phyloP scores from a whole-genome alignment of 2,888 invertebrate genomes.

The Hydroisotoma schaefferi region DNA sequence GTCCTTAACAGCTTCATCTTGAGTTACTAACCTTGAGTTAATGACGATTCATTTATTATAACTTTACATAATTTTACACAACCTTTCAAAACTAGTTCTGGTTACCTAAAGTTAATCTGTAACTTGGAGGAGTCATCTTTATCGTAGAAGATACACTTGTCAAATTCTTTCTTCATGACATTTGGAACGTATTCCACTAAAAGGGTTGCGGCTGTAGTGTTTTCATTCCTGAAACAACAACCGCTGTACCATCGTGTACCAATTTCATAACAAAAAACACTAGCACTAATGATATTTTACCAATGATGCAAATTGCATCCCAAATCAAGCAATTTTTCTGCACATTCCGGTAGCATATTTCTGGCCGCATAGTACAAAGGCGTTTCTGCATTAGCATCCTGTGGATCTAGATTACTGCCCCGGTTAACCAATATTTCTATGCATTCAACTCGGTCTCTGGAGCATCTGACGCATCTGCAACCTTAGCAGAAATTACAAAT shows the following conservation, averaged over 20 bases:
- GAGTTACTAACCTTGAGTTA: conserved; percentile 15
- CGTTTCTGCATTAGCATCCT: conserved; percentile 23
- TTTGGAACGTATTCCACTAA: conserved; percentile 26
- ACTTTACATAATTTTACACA: not conserved
- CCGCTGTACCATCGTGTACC: not conserved
- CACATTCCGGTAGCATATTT: conserved; percentile 13
- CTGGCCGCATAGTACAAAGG: conserved; percentile 26
- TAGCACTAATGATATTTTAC: conserved; percentile 8
- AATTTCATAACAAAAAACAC: not conserved
- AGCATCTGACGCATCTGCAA: conserved; percentile 26
- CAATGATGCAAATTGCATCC: conserved; percentile 28
- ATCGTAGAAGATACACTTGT: conserved; percentile 24
- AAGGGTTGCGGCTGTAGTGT: conserved; percentile 18
- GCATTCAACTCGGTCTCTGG: conserved; percentile 6
- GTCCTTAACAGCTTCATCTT: conserved; percentile 17
- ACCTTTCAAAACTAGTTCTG: not conserved
- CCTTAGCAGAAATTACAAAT: conserved; percentile 15
- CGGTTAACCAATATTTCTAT: conserved; percentile 19
- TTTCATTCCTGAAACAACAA: conserved; percentile 10
- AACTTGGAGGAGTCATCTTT: conserved; percentile 9
- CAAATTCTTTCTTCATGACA: conserved; percentile 25
- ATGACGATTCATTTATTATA: not conserved
- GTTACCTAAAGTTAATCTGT: conserved; percentile 29
- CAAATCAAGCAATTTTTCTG: conserved; percentile 16
- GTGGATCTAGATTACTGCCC: conserved; percentile 18